Evolutionary conservation across 2,113 vertebrate genomes (phyloP), one percentile per base, ranked within the genome.

Genomic region (Colaptes auratus): DNA sequence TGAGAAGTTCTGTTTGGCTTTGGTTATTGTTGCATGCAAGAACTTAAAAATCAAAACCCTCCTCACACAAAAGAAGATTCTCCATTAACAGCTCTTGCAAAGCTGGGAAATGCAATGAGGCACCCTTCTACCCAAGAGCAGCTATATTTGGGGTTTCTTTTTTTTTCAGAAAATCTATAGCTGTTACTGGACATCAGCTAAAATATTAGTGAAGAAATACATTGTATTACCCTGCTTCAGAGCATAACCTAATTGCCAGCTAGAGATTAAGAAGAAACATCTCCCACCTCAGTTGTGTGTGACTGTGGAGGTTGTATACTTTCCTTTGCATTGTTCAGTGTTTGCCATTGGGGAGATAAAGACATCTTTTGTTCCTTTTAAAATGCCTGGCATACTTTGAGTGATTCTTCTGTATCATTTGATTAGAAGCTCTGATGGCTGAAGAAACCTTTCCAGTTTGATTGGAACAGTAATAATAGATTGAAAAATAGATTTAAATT

Each of bases 201-300:
- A 88, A 69, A 39, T 3, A 18, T 13, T 24, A 65, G 5, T 50
- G 30, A 66, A 71, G 14, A 72, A 90, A 69, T 36, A 6, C 24
- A 53, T n/a, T 9, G 50, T 56, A 2, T 33, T 67, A 23, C 31
- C 8, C 23, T 58, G 4, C 33, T 81, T 70, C 33, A 78, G 58
- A 60, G 24, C 23, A 78, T 12, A 18, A 74, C 58, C 9, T 36
- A 10, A 30, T 30, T 80, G 8, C 12, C 64, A 74, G 56, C 11
- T 48, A 72, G 9, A 63, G 17, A 56, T 48, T 56, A 35, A 36
- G 19, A 3, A n/a, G 66, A 56, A 4, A 30, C 76, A 21, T 2
- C 11, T 7, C 9, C 6, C 3, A 24, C 19, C 7, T 5, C 0
- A 48, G 0, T 11, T 83, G 2, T 21, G 5, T 60, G 18, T 10